Conservation (phyloP, 2,113 vertebrate genomes). For the Sylvilagus bachmani region DNA sequence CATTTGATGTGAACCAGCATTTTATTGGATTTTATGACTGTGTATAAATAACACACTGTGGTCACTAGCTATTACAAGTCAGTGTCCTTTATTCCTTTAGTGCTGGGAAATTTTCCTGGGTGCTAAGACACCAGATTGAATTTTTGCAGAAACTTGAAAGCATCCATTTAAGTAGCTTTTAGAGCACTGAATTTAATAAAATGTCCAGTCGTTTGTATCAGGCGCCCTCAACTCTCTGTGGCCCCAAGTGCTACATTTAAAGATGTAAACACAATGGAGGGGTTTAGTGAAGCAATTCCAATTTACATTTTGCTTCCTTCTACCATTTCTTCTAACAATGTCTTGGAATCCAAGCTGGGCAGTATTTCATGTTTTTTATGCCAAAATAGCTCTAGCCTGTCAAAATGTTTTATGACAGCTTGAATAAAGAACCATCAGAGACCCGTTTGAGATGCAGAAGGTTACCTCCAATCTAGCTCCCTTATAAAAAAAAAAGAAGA, state of each 20-base stretch:
- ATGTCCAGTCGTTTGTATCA: slow-evolving; percentile 80
- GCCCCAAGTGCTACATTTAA: slow-evolving; percentile 80
- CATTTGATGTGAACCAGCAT: slow-evolving; percentile 62
- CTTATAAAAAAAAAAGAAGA: slow-evolving; percentile 70
- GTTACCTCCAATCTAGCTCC: slow-evolving; percentile 85
- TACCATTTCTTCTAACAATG: slow-evolving; percentile 85
- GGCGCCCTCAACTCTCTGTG: slow-evolving; percentile 75
- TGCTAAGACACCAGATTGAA: slow-evolving; percentile 64
- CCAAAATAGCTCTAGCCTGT: slow-evolving; percentile 88
- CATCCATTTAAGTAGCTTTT: slow-evolving; percentile 79
- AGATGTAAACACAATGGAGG: slow-evolving; percentile 83
- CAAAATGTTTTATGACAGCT: slow-evolving; percentile 91
- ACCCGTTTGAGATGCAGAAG: slow-evolving; percentile 87
- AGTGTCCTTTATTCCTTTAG: slow-evolving; percentile 73
- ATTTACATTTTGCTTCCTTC: slow-evolving; percentile 89
- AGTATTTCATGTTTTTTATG: slow-evolving; percentile 87
- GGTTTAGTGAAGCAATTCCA: slow-evolving; percentile 85
- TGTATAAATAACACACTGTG: not conserved
- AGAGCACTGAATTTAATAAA: slow-evolving; percentile 77
- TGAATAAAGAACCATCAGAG: slow-evolving; percentile 88
- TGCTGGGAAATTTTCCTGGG: slow-evolving; percentile 66
- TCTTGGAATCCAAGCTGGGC: slow-evolving; percentile 84
- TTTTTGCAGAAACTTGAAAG: slow-evolving; percentile 81
- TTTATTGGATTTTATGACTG: slow-evolving; percentile 75
- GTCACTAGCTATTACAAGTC: slow-evolving; percentile 71